Evolutionary conservation across 1,140 invertebrate species (phyloP).

Genomic region (Thalassaphorura encarpata): DNA sequence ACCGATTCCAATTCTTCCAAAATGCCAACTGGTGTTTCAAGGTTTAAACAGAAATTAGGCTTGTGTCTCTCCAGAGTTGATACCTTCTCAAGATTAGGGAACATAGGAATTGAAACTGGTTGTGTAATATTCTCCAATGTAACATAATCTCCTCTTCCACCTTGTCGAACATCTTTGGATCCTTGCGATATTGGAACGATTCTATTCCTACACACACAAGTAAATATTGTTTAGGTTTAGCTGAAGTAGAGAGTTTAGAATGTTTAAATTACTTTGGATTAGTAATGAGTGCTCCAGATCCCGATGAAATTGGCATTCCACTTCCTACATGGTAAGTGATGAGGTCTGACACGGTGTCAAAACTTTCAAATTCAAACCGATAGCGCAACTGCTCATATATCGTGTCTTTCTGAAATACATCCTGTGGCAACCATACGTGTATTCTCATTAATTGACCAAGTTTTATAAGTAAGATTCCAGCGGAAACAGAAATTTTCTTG

Average conservation of each 20-base stretch:
- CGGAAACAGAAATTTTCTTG: too few species aligned
- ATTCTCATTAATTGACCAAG: too few species aligned
- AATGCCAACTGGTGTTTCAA: conserved; percentile 14
- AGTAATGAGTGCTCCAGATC: conserved; percentile 74
- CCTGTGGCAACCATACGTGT: conserved; percentile 44
- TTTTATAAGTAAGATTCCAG: too few species aligned
- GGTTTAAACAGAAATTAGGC: conserved; percentile 16
- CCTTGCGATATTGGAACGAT: conserved; percentile 7
- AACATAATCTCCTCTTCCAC: conserved; percentile 17
- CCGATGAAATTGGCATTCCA: conserved; percentile 69
- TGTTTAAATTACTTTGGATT: conserved; percentile 45
- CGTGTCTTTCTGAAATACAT: conserved; percentile 74
- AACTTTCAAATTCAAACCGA: conserved; percentile 88
- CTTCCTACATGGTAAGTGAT: conserved; percentile 92
- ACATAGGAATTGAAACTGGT: neutral
- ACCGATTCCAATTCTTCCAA: conserved; percentile 21
- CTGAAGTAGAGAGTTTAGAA: neutral
- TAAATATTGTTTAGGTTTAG: neutral
- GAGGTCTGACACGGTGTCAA: conserved; percentile 83
- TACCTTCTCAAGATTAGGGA: conserved; percentile 7
- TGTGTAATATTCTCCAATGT: conserved; percentile 2
- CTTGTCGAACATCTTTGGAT: neutral
- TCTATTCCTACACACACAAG: conserved; percentile 15
- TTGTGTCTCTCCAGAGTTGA: conserved; percentile 23
- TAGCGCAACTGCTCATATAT: conserved; percentile 84